Evolutionary conservation across 1,140 invertebrate species (phyloP), one percentile per base, ranked within the genome.

Genomic region (Lamellibrachia luymesi): DNA sequence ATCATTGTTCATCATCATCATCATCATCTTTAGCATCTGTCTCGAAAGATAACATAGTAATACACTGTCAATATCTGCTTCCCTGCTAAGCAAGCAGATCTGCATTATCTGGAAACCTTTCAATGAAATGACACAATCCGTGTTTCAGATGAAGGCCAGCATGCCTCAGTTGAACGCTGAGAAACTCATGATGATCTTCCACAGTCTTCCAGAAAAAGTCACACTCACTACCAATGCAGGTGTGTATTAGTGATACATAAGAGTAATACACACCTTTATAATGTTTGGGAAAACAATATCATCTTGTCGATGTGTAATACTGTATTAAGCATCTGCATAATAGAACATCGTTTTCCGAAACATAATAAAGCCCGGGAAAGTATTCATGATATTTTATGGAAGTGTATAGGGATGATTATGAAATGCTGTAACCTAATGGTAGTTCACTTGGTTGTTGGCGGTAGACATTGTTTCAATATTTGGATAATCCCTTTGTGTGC

Each of bases 141-240:
- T 51, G 8, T 91, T 91, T 91, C 91, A 91, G 91, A 91, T 91
- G 91, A 91, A 91, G 8, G 91, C 38, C 51, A 91, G 17, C 25
- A 91, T 91, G 91, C 91, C 91, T 8, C 51, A 50, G 17, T 91
- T 91, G 91, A 51, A 91, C 27, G 51, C 91, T 91, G 91, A 50
- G 49, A 49, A 51, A 13, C 51, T 91, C 17, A 51, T 50, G 91
- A 91, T 6, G 91, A 91, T 91, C 27, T 51, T 91, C 27, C 38
- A 51, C 49, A 51, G 27, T n/a, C 22, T 91, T 17, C 64, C 64
- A 17, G 64, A 80, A 0, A 80, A 80, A 80, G 64, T 80, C 13
- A 22, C 25, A 22, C 64, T 22, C 1, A 8, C 64, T 4, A 80
- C 64, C 64, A 80, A 22, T 80, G 17, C 64, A 80, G 64, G 64